phyloP scores from a whole-genome alignment of 2,888 invertebrate genomes.

The Cataglyphis livida region DNA sequence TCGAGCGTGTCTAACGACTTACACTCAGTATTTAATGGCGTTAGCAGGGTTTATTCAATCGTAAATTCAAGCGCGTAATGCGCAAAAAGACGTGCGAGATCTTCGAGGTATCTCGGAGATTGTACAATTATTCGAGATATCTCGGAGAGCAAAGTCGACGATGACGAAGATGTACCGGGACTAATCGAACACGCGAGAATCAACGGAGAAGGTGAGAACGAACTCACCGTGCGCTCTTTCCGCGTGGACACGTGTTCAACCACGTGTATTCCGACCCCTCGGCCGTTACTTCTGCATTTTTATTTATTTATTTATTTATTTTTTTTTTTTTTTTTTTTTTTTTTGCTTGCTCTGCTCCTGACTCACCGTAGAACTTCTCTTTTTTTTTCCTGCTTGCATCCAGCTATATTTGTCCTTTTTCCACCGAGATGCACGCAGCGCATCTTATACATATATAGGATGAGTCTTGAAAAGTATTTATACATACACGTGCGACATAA shows the following conservation, averaged over 20 bases:
- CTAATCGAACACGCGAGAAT: slow-evolving; percentile 65
- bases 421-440: slow-evolving; percentile 31
- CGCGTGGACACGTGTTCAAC: slow-evolving; percentile 81
- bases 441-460: slow-evolving; percentile 25
- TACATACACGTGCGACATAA: not conserved
- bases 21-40: not conserved
- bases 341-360: slow-evolving; percentile 47
- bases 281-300: slow-evolving; percentile 68
- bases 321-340: slow-evolving; percentile 11
- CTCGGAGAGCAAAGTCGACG: slow-evolving; percentile 14
- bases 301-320: slow-evolving; percentile 19
- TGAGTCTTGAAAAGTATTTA: not conserved
- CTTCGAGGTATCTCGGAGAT: not conserved
- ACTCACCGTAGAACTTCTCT: slow-evolving; percentile 52
- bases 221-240: slow-evolving; percentile 40
- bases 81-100: not conserved
- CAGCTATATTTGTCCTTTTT: slow-evolving; percentile 27
- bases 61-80: slow-evolving; percentile 19
- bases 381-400: slow-evolving; percentile 34
- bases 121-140: not conserved
- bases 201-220: slow-evolving; percentile 54
- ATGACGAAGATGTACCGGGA: slow-evolving; percentile 54
- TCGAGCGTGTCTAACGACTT: not conserved
- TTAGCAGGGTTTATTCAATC: slow-evolving; percentile 8
- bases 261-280: slow-evolving; percentile 76